Evolutionary conservation across 2,888 invertebrate species (phyloP).

Genomic region (Lissocephala sabroskyi): DNA sequence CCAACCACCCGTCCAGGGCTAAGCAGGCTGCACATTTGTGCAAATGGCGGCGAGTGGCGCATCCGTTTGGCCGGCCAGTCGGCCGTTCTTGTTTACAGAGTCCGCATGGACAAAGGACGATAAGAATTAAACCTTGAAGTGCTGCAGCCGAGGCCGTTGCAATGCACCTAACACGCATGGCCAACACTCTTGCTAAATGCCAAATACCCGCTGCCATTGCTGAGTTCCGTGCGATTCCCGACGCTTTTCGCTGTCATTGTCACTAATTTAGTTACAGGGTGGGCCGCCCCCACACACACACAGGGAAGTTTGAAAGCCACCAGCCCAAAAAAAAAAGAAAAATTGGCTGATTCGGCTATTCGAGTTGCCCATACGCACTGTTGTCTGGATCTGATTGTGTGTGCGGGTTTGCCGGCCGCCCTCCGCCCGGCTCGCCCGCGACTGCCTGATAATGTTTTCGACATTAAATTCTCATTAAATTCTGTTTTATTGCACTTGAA

Average conservation of each 20-base stretch:
- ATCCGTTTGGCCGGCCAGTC: conserved; percentile 17
- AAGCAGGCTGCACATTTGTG: conserved; percentile 42
- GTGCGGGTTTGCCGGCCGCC: neutral
- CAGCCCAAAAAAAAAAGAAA: neutral
- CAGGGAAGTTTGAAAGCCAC: no score
- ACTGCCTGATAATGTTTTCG: conserved; percentile 49
- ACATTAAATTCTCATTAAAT: conserved; percentile 56
- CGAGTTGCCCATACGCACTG: conserved; percentile 2
- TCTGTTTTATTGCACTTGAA: conserved; percentile 54
- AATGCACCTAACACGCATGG: conserved; percentile 7
- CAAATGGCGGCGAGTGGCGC: conserved; percentile 25
- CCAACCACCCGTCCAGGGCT: no score
- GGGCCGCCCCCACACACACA: no score
- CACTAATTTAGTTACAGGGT: conserved; percentile 33
- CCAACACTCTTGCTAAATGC: no score
- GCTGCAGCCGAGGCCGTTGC: conserved; percentile 22
- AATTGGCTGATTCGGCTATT: conserved; percentile 11
- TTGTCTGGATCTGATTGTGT: neutral
- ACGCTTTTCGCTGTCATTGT: conserved; percentile 20
- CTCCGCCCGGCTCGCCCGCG: neutral
- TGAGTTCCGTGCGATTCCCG: conserved; percentile 22
- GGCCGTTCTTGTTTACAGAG: conserved; percentile 33
- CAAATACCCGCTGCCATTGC: conserved; percentile 21
- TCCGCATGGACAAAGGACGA: conserved; percentile 41
- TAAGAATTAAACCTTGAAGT: conserved; percentile 55